These are phyloP conservation scores for Alentia gelatinosa DNA, from an alignment of 2,888 invertebrate species.

Conservation along the genomic window DNA sequence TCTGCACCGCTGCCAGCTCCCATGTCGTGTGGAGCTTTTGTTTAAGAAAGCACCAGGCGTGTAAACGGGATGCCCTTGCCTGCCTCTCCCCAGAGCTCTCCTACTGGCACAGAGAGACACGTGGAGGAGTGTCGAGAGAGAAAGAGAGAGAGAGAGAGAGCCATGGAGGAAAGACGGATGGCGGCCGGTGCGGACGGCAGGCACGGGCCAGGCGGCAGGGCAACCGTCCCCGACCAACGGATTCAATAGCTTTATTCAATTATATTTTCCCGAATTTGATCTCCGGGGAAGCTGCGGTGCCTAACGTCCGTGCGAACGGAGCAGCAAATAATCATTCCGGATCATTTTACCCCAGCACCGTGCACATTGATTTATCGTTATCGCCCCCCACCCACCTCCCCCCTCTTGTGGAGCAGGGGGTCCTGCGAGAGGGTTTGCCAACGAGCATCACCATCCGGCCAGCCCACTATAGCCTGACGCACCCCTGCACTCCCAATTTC, in stretches of 20 bases:
- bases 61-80: neutral
- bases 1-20: slow-evolving; percentile 4
- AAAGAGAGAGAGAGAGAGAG: too few species aligned
- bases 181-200: neutral
- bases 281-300: neutral
- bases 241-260: slow-evolving; percentile 45
- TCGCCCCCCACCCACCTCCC: neutral
- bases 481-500: too few species aligned
- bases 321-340: slow-evolving; percentile 46
- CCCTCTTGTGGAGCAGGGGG: neutral
- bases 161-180: neutral
- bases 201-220: neutral
- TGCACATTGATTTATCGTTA: slow-evolving; percentile 46
- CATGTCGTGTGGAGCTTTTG: neutral
- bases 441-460: too few species aligned
- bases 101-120: too few species aligned
- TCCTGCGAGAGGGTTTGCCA: neutral
- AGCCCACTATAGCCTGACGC: too few species aligned
- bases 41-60: neutral
- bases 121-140: too few species aligned
- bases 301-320: slow-evolving; percentile 14
- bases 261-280: slow-evolving; percentile 44
- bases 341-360: slow-evolving; percentile 18
- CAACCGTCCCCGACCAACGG: neutral
- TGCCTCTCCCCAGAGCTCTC: too few species aligned